A percentile compares a stretch with the other conserved stretches of the same genome.
These are phyloP conservation scores for Phaenicophaeus curvirostris DNA, from an alignment of 2,797 vertebrate genomes.

Conservation along the genomic window DNA sequence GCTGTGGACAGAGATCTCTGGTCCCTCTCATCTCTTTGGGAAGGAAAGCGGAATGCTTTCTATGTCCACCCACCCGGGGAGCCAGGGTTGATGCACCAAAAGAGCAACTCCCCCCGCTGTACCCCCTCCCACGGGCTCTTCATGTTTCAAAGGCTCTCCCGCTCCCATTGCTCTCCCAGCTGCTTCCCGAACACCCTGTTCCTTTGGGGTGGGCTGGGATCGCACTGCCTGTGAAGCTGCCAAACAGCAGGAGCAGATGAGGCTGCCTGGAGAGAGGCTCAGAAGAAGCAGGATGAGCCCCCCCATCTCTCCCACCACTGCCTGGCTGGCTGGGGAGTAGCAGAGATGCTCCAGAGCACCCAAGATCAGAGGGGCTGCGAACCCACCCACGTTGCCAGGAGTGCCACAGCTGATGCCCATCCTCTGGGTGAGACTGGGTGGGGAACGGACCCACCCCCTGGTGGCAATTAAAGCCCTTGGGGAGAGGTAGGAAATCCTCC, in stretches of 20 bases:
- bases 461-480: accelerated
- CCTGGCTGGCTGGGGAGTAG: accelerated
- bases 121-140: accelerated
- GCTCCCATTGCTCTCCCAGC: background rate
- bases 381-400: background rate
- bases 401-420: background rate
- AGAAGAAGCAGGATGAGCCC: background rate
- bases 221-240: background rate
- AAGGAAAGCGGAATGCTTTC: background rate
- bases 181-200: background rate
- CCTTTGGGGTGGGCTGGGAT: background rate
- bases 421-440: background rate
- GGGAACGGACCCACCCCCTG: accelerated
- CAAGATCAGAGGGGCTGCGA: background rate
- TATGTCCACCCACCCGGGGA: background rate
- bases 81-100: background rate
- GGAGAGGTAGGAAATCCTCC: background rate
- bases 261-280: background rate
- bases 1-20: background rate
- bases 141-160: conserved; percentile 7
- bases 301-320: background rate
- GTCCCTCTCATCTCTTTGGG: background rate
- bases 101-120: background rate
- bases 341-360: background rate
- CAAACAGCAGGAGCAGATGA: background rate